Percentiles rank a stretch among this genome's conserved stretches.
Evolutionary conservation across 1,140 invertebrate species (phyloP).

Genomic region (Tetramorium parvispinum): DNA sequence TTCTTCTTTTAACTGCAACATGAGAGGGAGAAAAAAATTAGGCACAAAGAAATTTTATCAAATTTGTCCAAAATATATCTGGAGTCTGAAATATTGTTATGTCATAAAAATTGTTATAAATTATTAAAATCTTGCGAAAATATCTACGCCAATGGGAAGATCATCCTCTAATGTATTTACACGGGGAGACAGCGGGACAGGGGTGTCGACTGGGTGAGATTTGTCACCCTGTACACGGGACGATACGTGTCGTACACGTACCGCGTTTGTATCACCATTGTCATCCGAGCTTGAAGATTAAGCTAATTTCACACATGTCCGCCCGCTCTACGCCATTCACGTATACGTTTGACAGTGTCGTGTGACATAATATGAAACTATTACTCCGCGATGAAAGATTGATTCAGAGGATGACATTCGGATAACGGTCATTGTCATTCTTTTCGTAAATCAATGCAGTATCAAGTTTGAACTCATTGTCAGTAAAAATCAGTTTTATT

Average conservation of each 20-base stretch:
- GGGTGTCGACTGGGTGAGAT: slow-evolving; percentile 81
- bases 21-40: not conserved
- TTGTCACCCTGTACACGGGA: slow-evolving; percentile 80
- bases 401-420: slow-evolving; percentile 44
- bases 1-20: not conserved
- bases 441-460: slow-evolving; percentile 46
- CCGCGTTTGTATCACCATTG: slow-evolving; percentile 84
- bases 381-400: slow-evolving; percentile 53
- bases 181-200: slow-evolving; percentile 78
- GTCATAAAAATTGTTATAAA: not conserved
- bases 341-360: slow-evolving; percentile 70
- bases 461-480: not conserved
- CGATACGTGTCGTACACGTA: slow-evolving; percentile 82
- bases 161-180: slow-evolving; percentile 86
- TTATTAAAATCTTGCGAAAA: slow-evolving; percentile 13
- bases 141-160: slow-evolving; percentile 81
- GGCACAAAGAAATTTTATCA: not conserved
- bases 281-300: slow-evolving; percentile 86
- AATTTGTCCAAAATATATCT: not conserved
- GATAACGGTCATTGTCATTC: slow-evolving; percentile 59
- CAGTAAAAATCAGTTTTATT: not conserved
- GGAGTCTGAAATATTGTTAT: not conserved
- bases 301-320: slow-evolving; percentile 87
- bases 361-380: slow-evolving; percentile 76
- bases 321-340: slow-evolving; percentile 75